These are phyloP conservation scores for Scartelaos histophorus DNA, from an alignment of 2,113 vertebrate species.

Conservation along the genomic window DNA sequence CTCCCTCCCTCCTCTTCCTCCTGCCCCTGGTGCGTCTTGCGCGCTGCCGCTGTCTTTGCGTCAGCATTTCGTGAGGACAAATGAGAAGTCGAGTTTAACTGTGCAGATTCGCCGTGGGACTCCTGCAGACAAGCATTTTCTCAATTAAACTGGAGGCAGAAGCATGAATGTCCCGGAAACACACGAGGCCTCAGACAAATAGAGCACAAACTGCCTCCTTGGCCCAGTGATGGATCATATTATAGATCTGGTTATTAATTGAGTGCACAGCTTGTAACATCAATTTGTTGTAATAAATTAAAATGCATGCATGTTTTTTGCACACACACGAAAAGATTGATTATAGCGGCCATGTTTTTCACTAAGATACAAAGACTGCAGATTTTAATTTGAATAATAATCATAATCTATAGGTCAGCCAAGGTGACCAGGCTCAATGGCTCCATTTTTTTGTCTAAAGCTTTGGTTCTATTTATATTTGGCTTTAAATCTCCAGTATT, in stretches of 20 bases:
- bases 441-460: too few relatives aligned
- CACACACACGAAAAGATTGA: too few relatives aligned
- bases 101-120: conserved; percentile 65
- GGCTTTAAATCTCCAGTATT: too few relatives aligned
- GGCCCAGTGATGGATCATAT: not conserved
- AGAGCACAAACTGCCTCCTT: not conserved
- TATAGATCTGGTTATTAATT: not conserved
- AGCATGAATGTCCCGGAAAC: conserved; percentile 53
- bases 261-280: not conserved
- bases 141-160: conserved; percentile 69
- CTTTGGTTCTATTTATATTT: too few relatives aligned
- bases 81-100: conserved; percentile 74
- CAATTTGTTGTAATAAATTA: not conserved
- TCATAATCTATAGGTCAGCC: too few relatives aligned
- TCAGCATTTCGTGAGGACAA: conserved; percentile 76
- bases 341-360: too few relatives aligned
- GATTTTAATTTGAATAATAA: too few relatives aligned
- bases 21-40: conserved; percentile 26
- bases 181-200: not conserved
- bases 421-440: too few relatives aligned
- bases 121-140: conserved; percentile 74
- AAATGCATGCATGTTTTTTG: not conserved
- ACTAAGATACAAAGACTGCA: too few relatives aligned
- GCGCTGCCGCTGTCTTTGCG: conserved; percentile 67
- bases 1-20: conserved; percentile 26